Base-by-base conservation (phyloP, 2,888 invertebrate species). In the Drosophila pseudotalamancana region DNA sequence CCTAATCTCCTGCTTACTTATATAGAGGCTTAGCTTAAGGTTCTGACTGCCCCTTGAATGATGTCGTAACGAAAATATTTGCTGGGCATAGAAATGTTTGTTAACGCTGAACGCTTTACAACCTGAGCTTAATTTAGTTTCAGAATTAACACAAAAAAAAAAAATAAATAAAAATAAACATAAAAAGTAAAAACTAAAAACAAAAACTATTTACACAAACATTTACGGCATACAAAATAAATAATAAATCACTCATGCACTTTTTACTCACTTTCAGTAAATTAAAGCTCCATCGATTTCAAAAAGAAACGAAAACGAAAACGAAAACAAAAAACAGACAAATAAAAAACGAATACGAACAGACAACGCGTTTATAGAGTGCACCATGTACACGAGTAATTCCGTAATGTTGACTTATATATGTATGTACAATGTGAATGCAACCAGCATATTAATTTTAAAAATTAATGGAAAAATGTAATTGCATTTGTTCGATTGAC, bases 401-500 rank as follows among this genome's bases (percentile, higher is more conserved):
- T 43, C 32, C 66, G 40, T 49, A 57, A 46, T 40, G 51, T 49
- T 53, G 31, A 62, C 61, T 72, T 57, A 68, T 62, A 56, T 66
- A 68, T 72, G 29, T 60, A 66, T 66, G 29, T 60, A 66, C 72
- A 76, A 39, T 65, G 46, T 42, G 55, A 40, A 65, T 56, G 80
- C 79, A 72, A 62, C 35, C 55, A 61, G 86, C 86, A 66, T 76
- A 87, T 86, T 75, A 82, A 82, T 86, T 83, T 79, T 63, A 66
- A 56, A 67, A 72, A 80, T 71, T 68, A 87, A 83, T 87, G 83
- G 74, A 87, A 72, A 74, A 65, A 62, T 70, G 64, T 84, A 84
- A 84, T 88, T 83, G 84, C 80, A 86, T 87, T 88, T 69, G 65
- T 87, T 72, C 66, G 86, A 82, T 78, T 77, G 85, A 68, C 45